Evolutionary conservation across 2,888 invertebrate genomes (phyloP).

Genomic region (Drosophila imparisetae): DNA sequence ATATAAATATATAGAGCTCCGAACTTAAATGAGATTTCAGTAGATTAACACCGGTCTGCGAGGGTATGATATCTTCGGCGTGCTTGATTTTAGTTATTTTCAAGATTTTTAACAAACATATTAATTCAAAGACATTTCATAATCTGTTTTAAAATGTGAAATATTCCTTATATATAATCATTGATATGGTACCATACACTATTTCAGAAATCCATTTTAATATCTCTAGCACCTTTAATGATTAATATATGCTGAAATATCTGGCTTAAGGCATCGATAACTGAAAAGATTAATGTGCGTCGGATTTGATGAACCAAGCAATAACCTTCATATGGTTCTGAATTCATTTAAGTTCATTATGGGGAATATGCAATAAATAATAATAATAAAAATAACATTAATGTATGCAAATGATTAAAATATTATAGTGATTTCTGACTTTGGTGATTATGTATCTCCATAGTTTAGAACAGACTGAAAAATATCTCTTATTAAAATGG

Average conservation of each 20-base stretch:
- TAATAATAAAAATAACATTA: neutral
- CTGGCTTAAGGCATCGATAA: neutral
- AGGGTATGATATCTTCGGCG: too few species aligned
- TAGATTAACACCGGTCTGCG: neutral
- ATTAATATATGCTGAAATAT: neutral
- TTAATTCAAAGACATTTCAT: neutral
- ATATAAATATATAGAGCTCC: neutral
- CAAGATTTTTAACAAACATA: neutral
- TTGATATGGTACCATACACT: too few species aligned
- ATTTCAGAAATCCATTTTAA: too few species aligned
- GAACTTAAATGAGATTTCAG: neutral
- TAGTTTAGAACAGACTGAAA: neutral
- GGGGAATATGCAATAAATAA: neutral
- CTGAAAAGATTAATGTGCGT: neutral
- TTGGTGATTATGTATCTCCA: neutral
- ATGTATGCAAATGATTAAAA: neutral
- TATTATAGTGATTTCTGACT: neutral
- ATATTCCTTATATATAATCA: neutral
- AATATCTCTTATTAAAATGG: neutral
- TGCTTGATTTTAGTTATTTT: neutral
- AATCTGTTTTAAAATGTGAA: neutral
- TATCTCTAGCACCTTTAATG: neutral
- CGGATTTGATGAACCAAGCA: neutral
- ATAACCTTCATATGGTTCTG: neutral
- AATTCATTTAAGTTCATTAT: neutral